phyloP scores from a whole-genome alignment of 2,888 invertebrate genomes.

The Drosophila eohydei region DNA sequence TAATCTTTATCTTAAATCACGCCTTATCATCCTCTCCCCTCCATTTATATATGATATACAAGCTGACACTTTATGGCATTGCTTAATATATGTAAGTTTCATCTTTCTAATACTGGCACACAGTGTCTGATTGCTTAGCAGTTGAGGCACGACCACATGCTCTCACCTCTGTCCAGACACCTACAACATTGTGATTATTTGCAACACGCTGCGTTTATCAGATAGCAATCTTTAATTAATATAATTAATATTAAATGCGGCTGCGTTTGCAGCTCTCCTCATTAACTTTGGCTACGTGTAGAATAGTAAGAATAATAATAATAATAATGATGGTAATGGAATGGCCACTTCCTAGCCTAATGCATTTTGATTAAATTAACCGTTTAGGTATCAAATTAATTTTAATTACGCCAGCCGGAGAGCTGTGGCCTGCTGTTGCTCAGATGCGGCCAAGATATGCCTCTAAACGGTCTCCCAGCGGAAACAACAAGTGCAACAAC shows the following conservation, averaged over 20 bases:
- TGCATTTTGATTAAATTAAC: slow-evolving; percentile 65
- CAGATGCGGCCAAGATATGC: slow-evolving; percentile 41
- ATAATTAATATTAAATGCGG: slow-evolving; percentile 54
- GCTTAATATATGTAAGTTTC: background rate
- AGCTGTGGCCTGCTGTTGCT: slow-evolving; percentile 15
- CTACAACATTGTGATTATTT: slow-evolving; percentile 8
- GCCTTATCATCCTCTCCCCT: background rate
- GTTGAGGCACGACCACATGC: slow-evolving; percentile 32
- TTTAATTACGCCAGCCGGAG: slow-evolving; percentile 64
- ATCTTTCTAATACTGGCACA: background rate
- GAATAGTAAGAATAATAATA: slow-evolving; percentile 38
- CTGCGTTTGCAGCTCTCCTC: slow-evolving; percentile 38
- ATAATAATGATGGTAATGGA: slow-evolving; percentile 17
- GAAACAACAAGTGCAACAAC: slow-evolving; percentile 52
- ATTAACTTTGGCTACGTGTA: slow-evolving; percentile 46
- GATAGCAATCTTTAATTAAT: slow-evolving; percentile 55
- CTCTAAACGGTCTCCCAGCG: slow-evolving; percentile 56
- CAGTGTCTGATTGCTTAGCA: background rate
- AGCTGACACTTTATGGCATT: background rate
- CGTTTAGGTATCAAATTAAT: slow-evolving; percentile 71
- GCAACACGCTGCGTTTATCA: slow-evolving; percentile 41
- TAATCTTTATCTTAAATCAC: background rate
- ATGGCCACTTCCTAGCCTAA: slow-evolving; percentile 48
- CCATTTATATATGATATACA: background rate
- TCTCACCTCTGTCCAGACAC: slow-evolving; percentile 6